A percentile compares a stretch with the other conserved stretches of the same genome.
phyloP scores from a whole-genome alignment of 2,113 vertebrate species.

The Bubo scandiacus region DNA sequence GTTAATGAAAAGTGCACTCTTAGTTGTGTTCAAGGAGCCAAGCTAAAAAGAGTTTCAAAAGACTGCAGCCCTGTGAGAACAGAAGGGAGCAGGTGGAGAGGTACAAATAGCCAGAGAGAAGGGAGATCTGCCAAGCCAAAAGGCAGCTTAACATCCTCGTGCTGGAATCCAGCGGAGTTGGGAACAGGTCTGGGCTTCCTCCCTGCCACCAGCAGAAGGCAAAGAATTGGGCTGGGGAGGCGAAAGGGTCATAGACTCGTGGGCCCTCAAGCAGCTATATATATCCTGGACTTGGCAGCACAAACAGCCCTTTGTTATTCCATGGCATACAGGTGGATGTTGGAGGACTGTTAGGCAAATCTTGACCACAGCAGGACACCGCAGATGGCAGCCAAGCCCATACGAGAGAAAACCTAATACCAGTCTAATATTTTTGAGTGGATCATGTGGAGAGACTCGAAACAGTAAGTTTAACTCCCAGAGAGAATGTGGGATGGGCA shows the following conservation, averaged over 20 bases:
- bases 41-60: background rate
- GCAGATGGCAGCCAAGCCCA: background rate
- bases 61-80: background rate
- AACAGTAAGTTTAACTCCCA: background rate
- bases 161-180: background rate
- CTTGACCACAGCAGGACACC: background rate
- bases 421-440: background rate
- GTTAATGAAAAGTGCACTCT: background rate
- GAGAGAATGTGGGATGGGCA: background rate
- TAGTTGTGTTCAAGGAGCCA: background rate
- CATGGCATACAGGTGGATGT: background rate
- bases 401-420: background rate
- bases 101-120: background rate
- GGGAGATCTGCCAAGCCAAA: background rate
- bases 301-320: background rate
- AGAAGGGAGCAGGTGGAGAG: background rate
- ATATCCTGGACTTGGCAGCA: background rate
- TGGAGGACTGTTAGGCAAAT: background rate
- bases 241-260: rapidly evolving
- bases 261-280: background rate
- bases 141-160: background rate
- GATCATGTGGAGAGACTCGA: background rate
- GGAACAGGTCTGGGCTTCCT: background rate
- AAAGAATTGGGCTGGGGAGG: background rate
- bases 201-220: background rate